These are phyloP conservation scores for Channa striata DNA, from an alignment of 2,797 vertebrate genomes.

Conservation along the genomic window DNA sequence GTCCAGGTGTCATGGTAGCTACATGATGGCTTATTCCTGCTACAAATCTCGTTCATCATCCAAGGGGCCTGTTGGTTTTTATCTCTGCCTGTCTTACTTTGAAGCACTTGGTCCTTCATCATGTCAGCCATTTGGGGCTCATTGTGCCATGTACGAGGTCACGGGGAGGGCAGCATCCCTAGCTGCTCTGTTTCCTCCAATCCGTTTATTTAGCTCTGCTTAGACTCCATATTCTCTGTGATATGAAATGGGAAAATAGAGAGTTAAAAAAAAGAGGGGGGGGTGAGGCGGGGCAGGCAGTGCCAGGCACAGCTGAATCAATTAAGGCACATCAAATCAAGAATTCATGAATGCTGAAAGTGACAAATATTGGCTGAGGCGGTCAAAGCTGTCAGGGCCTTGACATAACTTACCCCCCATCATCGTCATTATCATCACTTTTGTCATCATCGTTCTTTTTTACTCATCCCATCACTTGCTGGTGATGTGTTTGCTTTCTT, in stretches of 20 bases:
- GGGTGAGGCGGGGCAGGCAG: constrained; percentile 78
- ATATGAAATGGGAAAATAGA: constrained; percentile 39
- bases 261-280: constrained; percentile 17
- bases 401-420: constrained; percentile 61
- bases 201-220: constrained; percentile 54
- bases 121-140: constrained; percentile 79
- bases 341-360: constrained; percentile 93
- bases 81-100: constrained; percentile 76
- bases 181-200: constrained; percentile 59
- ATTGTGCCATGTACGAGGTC: constrained; percentile 80
- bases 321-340: constrained; percentile 97
- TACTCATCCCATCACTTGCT: constrained; percentile 19
- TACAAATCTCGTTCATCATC: constrained; percentile 74
- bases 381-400: constrained; percentile 71
- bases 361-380: constrained; percentile 90
- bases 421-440: constrained; percentile 51
- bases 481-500: constrained; percentile 23
- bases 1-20: constrained; percentile 71
- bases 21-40: constrained; percentile 68
- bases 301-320: constrained; percentile 91
- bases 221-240: constrained; percentile 30
- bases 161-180: constrained; percentile 69
- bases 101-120: constrained; percentile 80
- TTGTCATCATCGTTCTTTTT: constrained; percentile 13
- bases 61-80: constrained; percentile 73